Conservation (phyloP, 1,140 invertebrate genomes). For the Pygmarrhopalites habei region DNA sequence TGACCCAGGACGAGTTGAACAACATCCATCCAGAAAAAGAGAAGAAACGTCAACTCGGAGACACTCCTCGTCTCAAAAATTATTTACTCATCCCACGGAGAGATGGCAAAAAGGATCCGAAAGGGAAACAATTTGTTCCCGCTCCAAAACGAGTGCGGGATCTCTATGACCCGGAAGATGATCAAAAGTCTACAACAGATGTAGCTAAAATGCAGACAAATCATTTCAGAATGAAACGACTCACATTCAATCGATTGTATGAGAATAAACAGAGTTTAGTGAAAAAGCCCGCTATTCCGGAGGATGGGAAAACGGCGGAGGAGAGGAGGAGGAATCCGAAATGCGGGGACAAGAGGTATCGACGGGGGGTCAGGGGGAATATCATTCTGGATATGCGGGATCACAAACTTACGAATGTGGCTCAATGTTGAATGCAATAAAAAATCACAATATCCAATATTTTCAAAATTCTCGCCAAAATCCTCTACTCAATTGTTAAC, state of each 20-base stretch:
- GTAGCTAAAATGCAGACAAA: neutral
- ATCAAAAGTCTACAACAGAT: neutral
- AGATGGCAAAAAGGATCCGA: neutral
- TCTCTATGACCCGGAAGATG: conserved; percentile 6
- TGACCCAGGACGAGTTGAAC: conserved; percentile 7
- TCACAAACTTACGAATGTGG: too few species aligned
- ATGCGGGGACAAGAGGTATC: neutral
- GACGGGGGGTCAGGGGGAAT: neutral
- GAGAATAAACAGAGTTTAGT: too few species aligned
- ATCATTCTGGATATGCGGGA: too few species aligned
- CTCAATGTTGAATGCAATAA: too few species aligned
- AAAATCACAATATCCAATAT: too few species aligned
- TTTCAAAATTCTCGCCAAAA: too few species aligned
- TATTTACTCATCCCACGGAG: neutral
- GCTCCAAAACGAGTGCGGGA: neutral
- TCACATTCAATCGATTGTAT: neutral
- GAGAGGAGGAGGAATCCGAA: neutral
- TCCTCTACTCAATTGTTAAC: too few species aligned
- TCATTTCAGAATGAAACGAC: neutral
- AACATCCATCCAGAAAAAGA: neutral
- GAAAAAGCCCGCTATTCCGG: too few species aligned
- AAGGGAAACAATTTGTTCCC: neutral
- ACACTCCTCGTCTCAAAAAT: neutral
- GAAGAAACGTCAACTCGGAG: neutral
- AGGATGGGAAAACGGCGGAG: neutral